Conservation (phyloP, 2,888 invertebrate species). For the Tipula helvola region DNA sequence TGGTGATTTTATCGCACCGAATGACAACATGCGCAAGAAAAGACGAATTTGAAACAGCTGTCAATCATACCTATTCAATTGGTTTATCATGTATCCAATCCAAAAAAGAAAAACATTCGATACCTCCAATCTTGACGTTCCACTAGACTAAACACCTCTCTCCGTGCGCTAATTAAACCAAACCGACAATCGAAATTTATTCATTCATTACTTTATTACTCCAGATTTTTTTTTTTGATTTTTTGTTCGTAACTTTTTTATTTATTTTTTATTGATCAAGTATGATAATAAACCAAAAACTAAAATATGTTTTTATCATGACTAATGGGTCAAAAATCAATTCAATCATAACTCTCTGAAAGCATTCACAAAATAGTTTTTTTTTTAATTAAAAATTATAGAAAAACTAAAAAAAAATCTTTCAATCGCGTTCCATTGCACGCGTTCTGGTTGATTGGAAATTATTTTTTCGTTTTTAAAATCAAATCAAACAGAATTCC, state of each 20-base stretch:
- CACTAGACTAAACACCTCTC: neutral
- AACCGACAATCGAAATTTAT: neutral
- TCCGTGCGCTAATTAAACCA: neutral
- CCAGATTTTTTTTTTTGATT: neutral
- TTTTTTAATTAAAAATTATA: neutral
- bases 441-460: neutral
- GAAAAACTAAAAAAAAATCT: neutral
- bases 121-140: neutral
- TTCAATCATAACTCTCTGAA: neutral
- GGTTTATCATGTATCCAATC: no score
- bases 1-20: no score
- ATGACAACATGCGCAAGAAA: no score
- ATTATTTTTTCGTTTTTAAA: neutral
- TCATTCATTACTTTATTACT: neutral
- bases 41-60: no score
- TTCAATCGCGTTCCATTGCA: neutral
- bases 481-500: neutral
- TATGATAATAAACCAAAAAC: neutral
- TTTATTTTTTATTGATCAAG: neutral
- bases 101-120: neutral
- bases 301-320: neutral
- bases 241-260: neutral
- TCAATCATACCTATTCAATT: no score
- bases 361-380: neutral
- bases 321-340: neutral